phyloP scores from a whole-genome alignment of 2,888 invertebrate species.

The Blastobasis lacticolella region DNA sequence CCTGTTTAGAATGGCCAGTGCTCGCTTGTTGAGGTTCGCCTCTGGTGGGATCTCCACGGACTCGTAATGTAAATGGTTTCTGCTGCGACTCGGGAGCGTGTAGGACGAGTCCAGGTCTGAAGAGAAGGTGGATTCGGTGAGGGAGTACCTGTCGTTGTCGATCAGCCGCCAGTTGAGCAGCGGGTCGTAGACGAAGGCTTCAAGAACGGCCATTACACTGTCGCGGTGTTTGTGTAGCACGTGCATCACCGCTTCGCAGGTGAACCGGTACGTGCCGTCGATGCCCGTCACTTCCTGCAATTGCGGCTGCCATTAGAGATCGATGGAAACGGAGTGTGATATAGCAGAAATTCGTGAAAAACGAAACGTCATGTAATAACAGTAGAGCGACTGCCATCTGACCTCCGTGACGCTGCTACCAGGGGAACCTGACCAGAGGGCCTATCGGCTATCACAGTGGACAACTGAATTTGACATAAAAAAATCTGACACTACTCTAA shows the following conservation, averaged over 20 bases:
- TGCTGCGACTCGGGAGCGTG: constrained; percentile 50
- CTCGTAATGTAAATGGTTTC: constrained; percentile 53
- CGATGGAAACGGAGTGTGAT: too few species aligned
- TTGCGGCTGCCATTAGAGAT: too few species aligned
- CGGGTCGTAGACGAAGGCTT: constrained; percentile 99
- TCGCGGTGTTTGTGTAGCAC: constrained; percentile 95
- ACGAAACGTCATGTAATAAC: too few species aligned
- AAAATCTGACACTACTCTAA: too few species aligned
- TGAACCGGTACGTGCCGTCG: constrained; percentile 95
- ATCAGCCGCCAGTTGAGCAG: constrained; percentile 94
- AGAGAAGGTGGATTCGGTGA: constrained; percentile 56
- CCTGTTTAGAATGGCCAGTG: constrained; percentile 90
- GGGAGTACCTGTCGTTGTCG: constrained; percentile 53
- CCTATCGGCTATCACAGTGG: too few species aligned
- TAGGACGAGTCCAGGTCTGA: constrained; percentile 57
- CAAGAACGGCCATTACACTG: constrained; percentile 97
- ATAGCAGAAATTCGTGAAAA: too few species aligned
- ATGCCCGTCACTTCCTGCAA: constrained; percentile 88
- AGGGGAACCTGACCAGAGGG: too few species aligned
- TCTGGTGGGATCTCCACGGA: constrained; percentile 77
- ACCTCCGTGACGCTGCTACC: too few species aligned
- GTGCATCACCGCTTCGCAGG: constrained; percentile 97
- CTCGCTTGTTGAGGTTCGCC: constrained; percentile 90
- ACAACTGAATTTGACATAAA: too few species aligned
- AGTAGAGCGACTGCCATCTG: too few species aligned